A percentile compares a stretch with the other conserved stretches of the same genome.
phyloP scores from a whole-genome alignment of 2,113 vertebrate species.

The Tor tambroides region DNA sequence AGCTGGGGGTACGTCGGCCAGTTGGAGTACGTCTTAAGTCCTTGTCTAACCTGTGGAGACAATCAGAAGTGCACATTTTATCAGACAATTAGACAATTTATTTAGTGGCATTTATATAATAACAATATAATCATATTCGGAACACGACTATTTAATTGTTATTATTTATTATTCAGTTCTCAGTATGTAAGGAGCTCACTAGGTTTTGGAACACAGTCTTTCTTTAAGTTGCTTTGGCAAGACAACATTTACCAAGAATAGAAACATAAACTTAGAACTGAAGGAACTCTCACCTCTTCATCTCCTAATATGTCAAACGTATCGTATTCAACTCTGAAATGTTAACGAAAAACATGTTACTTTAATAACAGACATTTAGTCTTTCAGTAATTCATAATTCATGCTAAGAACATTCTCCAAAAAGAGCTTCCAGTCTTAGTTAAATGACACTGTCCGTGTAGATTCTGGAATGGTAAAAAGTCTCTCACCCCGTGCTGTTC shows the following conservation, averaged over 20 bases:
- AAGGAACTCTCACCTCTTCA: conserved; percentile 72
- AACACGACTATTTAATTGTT: neutral
- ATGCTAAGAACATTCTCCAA: neutral
- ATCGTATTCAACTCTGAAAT: conserved; percentile 71
- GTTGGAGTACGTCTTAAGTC: conserved; percentile 91
- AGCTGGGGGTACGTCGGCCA: conserved; percentile 98
- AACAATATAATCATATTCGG: neutral
- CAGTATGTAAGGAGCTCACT: neutral
- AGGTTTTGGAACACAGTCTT: neutral
- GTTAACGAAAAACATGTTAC: neutral
- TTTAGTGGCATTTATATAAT: neutral
- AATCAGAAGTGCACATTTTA: neutral
- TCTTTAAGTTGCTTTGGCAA: neutral
- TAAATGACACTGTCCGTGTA: neutral
- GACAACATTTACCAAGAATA: neutral
- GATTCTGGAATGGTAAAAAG: neutral
- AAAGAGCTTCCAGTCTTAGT: neutral
- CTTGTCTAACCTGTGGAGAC: conserved; percentile 72
- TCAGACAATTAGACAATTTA: neutral
- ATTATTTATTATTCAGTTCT: neutral
- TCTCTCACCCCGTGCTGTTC: conserved; percentile 78
- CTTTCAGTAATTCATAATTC: neutral
- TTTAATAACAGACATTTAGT: neutral
- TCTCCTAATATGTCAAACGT: conserved; percentile 82
- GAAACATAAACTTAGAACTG: neutral